phyloP scores from a whole-genome alignment of 2,888 invertebrate species.

The Microctonus aethiopoides region DNA sequence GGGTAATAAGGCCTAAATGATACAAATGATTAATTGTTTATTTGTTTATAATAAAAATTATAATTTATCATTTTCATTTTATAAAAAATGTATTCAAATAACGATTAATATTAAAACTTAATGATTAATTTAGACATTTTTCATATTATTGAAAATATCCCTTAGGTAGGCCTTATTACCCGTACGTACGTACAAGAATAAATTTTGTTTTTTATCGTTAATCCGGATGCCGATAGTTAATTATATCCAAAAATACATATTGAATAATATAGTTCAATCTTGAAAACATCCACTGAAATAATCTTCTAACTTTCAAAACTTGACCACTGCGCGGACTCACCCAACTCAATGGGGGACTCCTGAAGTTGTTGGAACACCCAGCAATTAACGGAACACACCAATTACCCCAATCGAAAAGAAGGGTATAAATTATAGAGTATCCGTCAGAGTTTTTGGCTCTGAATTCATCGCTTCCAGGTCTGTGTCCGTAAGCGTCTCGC shows the following conservation, averaged over 20 bases:
- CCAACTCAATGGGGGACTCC: conserved; percentile 14
- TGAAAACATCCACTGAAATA: background rate
- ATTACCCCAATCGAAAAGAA: conserved; percentile 55
- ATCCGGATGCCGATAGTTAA: background rate
- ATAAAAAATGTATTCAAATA: too few species aligned
- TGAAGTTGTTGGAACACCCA: conserved; percentile 42
- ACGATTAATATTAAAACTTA: too few species aligned
- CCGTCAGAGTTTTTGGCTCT: conserved; percentile 36
- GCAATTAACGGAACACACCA: conserved; percentile 57
- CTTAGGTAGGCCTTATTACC: too few species aligned
- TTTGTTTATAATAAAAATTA: too few species aligned
- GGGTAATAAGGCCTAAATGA: too few species aligned
- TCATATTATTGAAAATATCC: too few species aligned
- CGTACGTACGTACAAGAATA: too few species aligned
- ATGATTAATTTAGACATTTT: too few species aligned
- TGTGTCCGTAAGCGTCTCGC: conserved; percentile 36
- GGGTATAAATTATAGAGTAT: conserved; percentile 58
- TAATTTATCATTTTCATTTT: background rate
- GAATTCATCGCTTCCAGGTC: conserved; percentile 34
- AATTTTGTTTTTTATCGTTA: background rate
- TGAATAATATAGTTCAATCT: background rate
- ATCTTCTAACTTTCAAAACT: conserved; percentile 25
- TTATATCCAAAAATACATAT: background rate
- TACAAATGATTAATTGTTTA: too few species aligned
- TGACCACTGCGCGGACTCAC: conserved; percentile 9